Evolutionary conservation across 1,140 invertebrate genomes (phyloP), one percentile per base, ranked within the genome.

Genomic region (Musca vetustissima): DNA sequence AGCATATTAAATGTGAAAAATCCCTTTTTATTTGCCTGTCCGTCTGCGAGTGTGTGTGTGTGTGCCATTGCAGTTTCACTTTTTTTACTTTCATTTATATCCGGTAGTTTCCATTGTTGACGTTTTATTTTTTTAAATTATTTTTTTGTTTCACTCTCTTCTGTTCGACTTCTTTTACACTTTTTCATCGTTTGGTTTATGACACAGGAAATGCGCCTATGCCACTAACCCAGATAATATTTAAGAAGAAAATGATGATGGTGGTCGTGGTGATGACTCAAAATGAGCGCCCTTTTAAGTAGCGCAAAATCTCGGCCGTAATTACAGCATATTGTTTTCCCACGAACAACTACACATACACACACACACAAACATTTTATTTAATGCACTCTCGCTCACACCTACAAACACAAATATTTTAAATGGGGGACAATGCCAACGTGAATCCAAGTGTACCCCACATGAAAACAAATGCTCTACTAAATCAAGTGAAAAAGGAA

Each of bases 171-270:
- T 28, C 28, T 28, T 28, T 8, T 28, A 28, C 28, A 28, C 28
- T 28, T 28, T 28, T 28, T 28, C 28, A 28, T 28, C 28, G 28
- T 28, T 28, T 28, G 28, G 28, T 28, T 32, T 32, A 32, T 32
- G n/a, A 59, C 15, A 28, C 55, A 59, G 55, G 55, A 59, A 59
- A 59, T 59, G 55, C 55, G 55, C 55, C 55, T 59, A 59, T 32
- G 25, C 25, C 32, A 32, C 55, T 59, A 59, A 59, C 55, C 55
- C 32, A 59, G 14, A 59, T 59, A 32, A 28, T 32, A 57, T 28
- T 28, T n/a, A n/a, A n/a, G n/a, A 28, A 28, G n/a, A 57, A 57
- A 8, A 28, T 21, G 1, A 14, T 15, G 24, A 28, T 19, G 14
- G 13, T 15, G 22, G 3, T 1, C 21, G 15, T 15, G 9, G 13